These are phyloP conservation scores for Aphodius granarius DNA, from an alignment of 2,888 invertebrate genomes.

Conservation along the genomic window DNA sequence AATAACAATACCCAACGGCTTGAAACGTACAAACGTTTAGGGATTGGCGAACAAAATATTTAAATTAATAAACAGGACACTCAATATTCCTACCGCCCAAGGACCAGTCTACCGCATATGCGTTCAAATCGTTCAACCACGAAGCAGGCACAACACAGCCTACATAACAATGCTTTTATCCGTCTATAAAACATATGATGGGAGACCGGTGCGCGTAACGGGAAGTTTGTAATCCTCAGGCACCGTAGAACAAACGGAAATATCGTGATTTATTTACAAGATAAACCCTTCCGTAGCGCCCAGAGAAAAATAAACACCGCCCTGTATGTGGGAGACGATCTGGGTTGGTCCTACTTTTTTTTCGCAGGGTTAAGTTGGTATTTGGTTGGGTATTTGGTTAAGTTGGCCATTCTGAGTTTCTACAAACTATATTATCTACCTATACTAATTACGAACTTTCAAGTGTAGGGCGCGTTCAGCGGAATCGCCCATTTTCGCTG, in stretches of 20 bases:
- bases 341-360: no score
- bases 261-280: constrained; percentile 32
- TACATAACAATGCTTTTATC: constrained; percentile 40
- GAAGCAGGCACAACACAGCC: neutral
- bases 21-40: neutral
- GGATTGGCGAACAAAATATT: neutral
- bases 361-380: no score
- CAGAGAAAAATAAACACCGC: neutral
- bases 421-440: no score
- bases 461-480: no score
- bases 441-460: no score
- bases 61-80: neutral
- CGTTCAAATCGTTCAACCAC: neutral
- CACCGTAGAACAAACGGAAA: constrained; percentile 30
- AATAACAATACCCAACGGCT: neutral
- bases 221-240: constrained; percentile 37
- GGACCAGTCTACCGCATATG: neutral
- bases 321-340: no score
- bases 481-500: no score
- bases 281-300: constrained; percentile 15
- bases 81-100: neutral
- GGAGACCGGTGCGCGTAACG: constrained; percentile 18
- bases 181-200: constrained; percentile 38
- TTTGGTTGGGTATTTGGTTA: no score
- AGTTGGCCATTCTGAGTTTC: no score